A percentile compares a stretch with the other conserved stretches of the same genome.
Conservation (phyloP, 2,797 vertebrate species). For the Acrocephalus scirpaceus region DNA sequence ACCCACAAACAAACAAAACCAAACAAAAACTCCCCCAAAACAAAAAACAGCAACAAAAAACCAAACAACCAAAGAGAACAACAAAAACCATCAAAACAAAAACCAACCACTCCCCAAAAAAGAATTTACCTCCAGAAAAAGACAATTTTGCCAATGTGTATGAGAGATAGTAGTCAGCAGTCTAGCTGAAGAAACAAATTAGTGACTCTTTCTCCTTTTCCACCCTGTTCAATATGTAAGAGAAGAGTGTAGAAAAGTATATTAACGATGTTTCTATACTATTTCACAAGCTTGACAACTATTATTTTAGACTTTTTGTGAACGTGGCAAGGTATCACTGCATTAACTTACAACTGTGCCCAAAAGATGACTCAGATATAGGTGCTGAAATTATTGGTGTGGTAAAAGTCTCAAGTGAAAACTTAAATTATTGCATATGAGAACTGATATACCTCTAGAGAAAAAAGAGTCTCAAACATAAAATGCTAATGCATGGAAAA, state of each 20-base stretch:
- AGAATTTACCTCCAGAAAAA: background rate
- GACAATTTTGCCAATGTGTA: background rate
- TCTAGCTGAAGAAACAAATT: background rate
- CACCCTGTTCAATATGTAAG: background rate
- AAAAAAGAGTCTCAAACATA: background rate
- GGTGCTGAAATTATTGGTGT: background rate
- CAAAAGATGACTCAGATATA: background rate
- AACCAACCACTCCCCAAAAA: rapidly evolving
- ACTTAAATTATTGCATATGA: background rate
- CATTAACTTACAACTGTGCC: background rate
- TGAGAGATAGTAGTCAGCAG: background rate
- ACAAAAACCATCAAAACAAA: rapidly evolving
- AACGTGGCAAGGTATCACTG: background rate
- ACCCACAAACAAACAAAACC: rapidly evolving
- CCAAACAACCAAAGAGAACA: background rate
- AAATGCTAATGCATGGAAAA: background rate
- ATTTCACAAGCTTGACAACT: background rate
- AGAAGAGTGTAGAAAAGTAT: background rate
- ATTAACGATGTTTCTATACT: background rate
- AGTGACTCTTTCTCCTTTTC: background rate
- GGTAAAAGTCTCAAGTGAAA: background rate
- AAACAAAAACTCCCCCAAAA: too few species aligned
- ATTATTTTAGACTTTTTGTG: background rate
- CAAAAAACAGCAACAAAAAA: background rate
- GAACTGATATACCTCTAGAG: background rate